Evolutionary conservation across 2,888 invertebrate species (phyloP).

Genomic region (Sinelater perroti): DNA sequence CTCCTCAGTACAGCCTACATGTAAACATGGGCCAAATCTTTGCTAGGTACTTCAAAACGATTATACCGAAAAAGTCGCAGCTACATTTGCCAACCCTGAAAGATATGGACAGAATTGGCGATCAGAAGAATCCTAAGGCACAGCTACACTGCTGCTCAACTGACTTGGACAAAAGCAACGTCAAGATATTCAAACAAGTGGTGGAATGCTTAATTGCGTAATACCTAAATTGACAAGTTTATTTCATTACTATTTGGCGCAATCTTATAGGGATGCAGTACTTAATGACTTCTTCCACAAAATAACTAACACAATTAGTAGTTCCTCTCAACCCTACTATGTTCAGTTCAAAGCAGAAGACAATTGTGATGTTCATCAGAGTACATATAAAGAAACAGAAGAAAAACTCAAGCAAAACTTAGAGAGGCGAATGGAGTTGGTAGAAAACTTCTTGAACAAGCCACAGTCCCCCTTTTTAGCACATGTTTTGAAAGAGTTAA

Average conservation of each 20-base stretch:
- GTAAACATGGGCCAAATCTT: conserved; percentile 35
- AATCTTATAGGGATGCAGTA: conserved; percentile 59
- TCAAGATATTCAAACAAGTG: conserved; percentile 9
- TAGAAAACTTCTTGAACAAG: conserved; percentile 44
- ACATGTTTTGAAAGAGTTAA: conserved; percentile 47
- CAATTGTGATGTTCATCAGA: neutral
- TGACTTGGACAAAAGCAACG: neutral
- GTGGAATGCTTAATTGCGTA: conserved; percentile 21
- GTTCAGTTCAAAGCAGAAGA: conserved; percentile 48
- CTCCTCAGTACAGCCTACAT: conserved; percentile 47
- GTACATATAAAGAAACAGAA: conserved; percentile 5
- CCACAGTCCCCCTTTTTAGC: conserved; percentile 45
- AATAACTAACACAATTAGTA: conserved; percentile 38
- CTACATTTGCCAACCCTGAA: neutral
- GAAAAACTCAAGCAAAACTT: conserved; percentile 14
- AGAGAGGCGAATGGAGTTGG: conserved; percentile 34
- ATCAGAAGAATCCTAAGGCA: conserved; percentile 2
- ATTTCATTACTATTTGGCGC: too few species aligned
- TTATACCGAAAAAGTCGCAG: neutral
- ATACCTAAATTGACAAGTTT: neutral
- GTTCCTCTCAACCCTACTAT: conserved; percentile 47
- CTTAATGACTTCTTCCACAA: conserved; percentile 51
- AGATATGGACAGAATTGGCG: neutral
- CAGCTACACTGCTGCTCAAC: neutral
- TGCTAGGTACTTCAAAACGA: conserved; percentile 14